Evolutionary conservation across 2,797 vertebrate species (phyloP).

Genomic region (Coreius guichenoti): DNA sequence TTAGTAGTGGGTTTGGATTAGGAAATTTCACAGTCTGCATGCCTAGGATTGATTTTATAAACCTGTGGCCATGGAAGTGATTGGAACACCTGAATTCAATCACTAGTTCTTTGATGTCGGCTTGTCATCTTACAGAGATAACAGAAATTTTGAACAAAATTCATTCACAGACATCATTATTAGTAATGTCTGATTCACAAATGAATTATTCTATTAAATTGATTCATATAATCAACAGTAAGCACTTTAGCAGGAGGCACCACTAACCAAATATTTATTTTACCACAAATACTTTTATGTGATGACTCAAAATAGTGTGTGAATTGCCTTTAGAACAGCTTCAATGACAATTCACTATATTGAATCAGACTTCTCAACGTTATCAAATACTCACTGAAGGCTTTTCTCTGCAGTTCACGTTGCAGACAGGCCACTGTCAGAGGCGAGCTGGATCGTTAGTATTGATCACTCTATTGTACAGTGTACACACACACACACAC

Average conservation of each 20-base stretch:
- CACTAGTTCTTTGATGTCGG: too few relatives aligned
- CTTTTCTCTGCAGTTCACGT: constrained; percentile 64
- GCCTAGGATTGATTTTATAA: too few relatives aligned
- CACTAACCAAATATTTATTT: not conserved
- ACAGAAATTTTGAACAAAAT: not conserved
- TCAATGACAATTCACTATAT: not conserved
- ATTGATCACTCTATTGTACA: constrained; percentile 73
- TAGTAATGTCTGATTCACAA: not conserved
- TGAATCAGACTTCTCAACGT: constrained; percentile 24
- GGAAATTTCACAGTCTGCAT: too few relatives aligned
- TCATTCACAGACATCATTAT: not conserved
- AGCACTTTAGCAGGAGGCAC: not conserved
- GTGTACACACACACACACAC: constrained; percentile 55
- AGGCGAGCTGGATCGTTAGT: constrained; percentile 74
- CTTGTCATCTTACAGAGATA: not conserved
- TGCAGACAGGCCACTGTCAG: constrained; percentile 73
- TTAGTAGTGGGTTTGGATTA: too few relatives aligned
- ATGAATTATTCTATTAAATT: not conserved
- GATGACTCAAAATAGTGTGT: not conserved
- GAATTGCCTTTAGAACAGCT: not conserved
- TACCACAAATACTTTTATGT: not conserved
- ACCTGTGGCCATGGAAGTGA: too few relatives aligned
- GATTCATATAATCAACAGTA: not conserved
- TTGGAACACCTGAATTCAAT: too few relatives aligned
- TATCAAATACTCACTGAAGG: constrained; percentile 68